Evolutionary conservation across 2,888 invertebrate species (phyloP).

Genomic region (Agonopterix heracliana): DNA sequence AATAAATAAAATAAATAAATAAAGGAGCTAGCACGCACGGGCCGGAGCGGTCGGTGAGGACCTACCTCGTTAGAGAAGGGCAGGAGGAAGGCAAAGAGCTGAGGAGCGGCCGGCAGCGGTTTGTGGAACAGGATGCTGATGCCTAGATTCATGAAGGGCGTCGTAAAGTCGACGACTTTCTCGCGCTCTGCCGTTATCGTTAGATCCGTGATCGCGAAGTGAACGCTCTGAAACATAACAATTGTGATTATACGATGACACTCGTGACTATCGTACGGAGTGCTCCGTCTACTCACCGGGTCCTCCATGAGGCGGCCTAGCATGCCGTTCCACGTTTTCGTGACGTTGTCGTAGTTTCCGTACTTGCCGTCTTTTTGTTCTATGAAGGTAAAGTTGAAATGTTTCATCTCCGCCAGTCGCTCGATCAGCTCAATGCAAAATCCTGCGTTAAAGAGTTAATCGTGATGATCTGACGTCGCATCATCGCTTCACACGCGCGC

Average conservation of each 20-base stretch:
- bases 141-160: constrained; percentile 96
- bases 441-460: constrained; percentile 73
- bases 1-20: too few relatives aligned
- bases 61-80: constrained; percentile 85
- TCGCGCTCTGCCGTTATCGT: constrained; percentile 93
- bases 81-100: constrained; percentile 92
- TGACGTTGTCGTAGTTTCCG: constrained; percentile 77
- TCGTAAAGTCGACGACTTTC: constrained; percentile 93
- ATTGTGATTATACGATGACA: neutral
- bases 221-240: constrained; percentile 78
- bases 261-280: neutral
- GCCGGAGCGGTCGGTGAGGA: neutral
- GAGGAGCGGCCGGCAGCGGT: constrained; percentile 88
- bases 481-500: neutral
- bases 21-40: neutral
- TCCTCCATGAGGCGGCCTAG: constrained; percentile 79
- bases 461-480: neutral
- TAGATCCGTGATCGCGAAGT: constrained; percentile 94
- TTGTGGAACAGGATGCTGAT: constrained; percentile 92
- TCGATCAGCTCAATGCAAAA: constrained; percentile 92
- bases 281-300: constrained; percentile 47
- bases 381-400: constrained; percentile 89
- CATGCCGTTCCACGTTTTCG: constrained; percentile 83
- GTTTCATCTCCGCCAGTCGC: constrained; percentile 81
- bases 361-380: constrained; percentile 83